Percentiles rank a stretch among this genome's conserved stretches.
Conservation (phyloP, 2,888 invertebrate genomes). For the Heliconius erato region DNA sequence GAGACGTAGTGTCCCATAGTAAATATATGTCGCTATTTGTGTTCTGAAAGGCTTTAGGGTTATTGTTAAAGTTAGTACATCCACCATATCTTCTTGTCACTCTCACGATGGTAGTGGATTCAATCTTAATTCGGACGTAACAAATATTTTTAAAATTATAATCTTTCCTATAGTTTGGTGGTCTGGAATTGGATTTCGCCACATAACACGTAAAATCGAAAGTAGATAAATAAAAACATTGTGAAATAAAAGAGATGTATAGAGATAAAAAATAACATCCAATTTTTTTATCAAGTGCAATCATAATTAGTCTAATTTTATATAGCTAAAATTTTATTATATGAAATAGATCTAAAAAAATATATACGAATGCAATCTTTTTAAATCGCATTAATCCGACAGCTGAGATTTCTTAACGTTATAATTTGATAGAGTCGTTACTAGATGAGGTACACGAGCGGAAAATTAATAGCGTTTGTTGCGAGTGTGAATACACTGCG, state of each 20-base stretch:
- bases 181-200: no score
- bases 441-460: slow-evolving; percentile 77
- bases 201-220: neutral
- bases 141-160: no score
- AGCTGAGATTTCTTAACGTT: slow-evolving; percentile 63
- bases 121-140: no score
- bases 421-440: slow-evolving; percentile 67
- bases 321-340: neutral
- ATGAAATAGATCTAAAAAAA: neutral
- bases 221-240: neutral
- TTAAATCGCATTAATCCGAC: slow-evolving; percentile 50
- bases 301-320: neutral
- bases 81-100: neutral
- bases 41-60: slow-evolving; percentile 60
- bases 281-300: neutral
- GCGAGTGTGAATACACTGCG: slow-evolving; percentile 67
- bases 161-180: no score
- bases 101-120: neutral
- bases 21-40: slow-evolving; percentile 63
- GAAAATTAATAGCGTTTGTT: slow-evolving; percentile 81
- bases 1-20: slow-evolving; percentile 58
- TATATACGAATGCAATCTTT: slow-evolving; percentile 10
- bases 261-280: neutral
- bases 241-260: neutral
- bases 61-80: neutral